Evolutionary conservation across 2,888 invertebrate species (phyloP).

Genomic region (Allygus modestus): DNA sequence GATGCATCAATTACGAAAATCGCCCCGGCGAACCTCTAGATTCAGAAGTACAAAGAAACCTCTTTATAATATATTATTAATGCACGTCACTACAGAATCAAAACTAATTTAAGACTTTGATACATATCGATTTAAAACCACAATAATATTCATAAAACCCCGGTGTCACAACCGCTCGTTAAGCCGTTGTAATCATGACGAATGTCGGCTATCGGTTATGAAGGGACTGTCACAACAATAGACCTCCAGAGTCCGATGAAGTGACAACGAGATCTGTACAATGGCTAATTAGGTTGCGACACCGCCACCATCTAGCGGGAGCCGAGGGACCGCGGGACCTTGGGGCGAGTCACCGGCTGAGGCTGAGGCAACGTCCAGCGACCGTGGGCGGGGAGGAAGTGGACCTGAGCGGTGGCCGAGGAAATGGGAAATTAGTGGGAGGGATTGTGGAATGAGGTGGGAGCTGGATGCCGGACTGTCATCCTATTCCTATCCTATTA

Average conservation of each 20-base stretch:
- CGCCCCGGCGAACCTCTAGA: too few relatives aligned
- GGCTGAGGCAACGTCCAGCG: background rate
- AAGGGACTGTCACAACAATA: background rate
- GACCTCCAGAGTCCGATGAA: background rate
- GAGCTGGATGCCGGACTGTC: too few relatives aligned
- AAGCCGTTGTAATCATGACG: background rate
- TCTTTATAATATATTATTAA: too few relatives aligned
- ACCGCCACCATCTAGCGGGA: background rate
- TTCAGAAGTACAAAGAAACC: too few relatives aligned
- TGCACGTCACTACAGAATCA: too few relatives aligned
- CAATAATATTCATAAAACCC: too few relatives aligned
- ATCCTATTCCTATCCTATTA: too few relatives aligned
- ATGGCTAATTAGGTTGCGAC: slow-evolving; percentile 42
- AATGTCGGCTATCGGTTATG: background rate
- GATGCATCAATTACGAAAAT: too few relatives aligned
- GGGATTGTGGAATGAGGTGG: background rate
- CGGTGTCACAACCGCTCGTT: background rate
- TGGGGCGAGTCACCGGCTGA: slow-evolving; percentile 18
- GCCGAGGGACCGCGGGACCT: background rate
- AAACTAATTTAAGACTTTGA: background rate
- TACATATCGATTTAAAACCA: too few relatives aligned
- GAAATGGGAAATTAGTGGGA: background rate
- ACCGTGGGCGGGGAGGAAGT: background rate
- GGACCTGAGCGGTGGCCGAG: background rate
- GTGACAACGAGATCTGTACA: slow-evolving; percentile 36